phyloP scores from a whole-genome alignment of 2,113 vertebrate genomes.

The Capricornis sumatraensis region DNA sequence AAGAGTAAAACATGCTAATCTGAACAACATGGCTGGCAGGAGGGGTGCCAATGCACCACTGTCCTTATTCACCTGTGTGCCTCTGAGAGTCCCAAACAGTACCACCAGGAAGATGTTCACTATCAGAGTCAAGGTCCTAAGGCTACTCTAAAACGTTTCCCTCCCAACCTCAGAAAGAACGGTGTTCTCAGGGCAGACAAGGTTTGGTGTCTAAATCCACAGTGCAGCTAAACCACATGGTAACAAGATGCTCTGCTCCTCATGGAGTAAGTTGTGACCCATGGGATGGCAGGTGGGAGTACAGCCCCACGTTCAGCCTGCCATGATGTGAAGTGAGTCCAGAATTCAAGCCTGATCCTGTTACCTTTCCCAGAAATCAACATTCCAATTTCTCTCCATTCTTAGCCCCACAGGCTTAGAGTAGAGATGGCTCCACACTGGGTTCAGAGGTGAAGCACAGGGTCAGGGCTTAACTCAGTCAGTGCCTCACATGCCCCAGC shows the following conservation, averaged over 20 bases:
- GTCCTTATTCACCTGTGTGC: neutral
- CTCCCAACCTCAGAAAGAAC: neutral
- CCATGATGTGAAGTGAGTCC: neutral
- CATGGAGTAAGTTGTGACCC: neutral
- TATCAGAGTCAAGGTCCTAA: neutral
- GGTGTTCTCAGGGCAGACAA: neutral
- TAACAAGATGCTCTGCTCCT: neutral
- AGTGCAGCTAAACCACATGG: neutral
- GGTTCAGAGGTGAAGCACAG: neutral
- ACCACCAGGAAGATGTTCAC: neutral
- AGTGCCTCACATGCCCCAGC: neutral
- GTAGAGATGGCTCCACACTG: neutral
- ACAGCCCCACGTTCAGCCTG: neutral
- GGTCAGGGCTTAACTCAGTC: neutral
- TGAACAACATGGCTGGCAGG: rapidly evolving
- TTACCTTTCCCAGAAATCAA: neutral
- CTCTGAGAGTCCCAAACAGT: neutral
- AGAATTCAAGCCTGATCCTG: neutral
- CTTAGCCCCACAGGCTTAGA: neutral
- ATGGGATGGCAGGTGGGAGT: neutral
- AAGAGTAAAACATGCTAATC: neutral
- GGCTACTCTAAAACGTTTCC: neutral
- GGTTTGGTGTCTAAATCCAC: neutral
- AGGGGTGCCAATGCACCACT: neutral
- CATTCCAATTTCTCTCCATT: neutral